Evolutionary conservation across 2,888 invertebrate species (phyloP), one percentile per base, ranked within the genome.

Genomic region (Notodonta dromedarius): DNA sequence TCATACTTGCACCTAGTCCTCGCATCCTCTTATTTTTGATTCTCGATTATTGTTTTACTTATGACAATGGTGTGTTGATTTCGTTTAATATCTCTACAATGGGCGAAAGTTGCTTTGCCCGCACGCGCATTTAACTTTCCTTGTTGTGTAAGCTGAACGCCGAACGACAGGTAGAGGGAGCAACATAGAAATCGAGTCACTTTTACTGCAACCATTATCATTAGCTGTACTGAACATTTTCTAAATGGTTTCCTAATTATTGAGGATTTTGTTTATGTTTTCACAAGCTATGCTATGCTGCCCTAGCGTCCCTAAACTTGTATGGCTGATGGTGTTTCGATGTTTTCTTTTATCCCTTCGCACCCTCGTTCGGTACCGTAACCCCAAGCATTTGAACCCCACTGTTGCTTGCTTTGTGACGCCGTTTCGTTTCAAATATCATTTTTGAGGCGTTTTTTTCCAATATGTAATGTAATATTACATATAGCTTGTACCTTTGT

Each of bases 101-200:
- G 81, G 87, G 93, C 90, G 92, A 93, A 93, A 93, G 93, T 93
- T 84, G 85, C 83, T 85, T 83, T 82, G 85, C 86, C 82, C 87
- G 87, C 87, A 86, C 89, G 86, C 89, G 86, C 87, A 83, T 84
- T 85, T 88, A 91, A 91, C 92, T 93, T 93, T 93, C 93, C 89
- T 92, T 88, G 91, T 93, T 93, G 93, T 93, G 89, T 93, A 93
- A 93, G 91, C 84, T 87, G 82, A 90, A 86, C 86, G 86, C 82
- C 82, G 82, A 88, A 84, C 80, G 86, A 84, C 85, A 86, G 85
- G 87, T 90, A 90, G 91, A 89, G 89, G 87, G 89, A 91, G 91
- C 84, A 78, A 86, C 84, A 80, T 91, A 89, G 91, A 91, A 91
- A 91, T 91, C 90, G 85, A 87, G 80, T 84, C 81, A 86, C 86